Percentiles rank a stretch among this genome's conserved stretches.
Evolutionary conservation across 2,797 vertebrate species (phyloP).

Genomic region (Fundulus diaphanus): DNA sequence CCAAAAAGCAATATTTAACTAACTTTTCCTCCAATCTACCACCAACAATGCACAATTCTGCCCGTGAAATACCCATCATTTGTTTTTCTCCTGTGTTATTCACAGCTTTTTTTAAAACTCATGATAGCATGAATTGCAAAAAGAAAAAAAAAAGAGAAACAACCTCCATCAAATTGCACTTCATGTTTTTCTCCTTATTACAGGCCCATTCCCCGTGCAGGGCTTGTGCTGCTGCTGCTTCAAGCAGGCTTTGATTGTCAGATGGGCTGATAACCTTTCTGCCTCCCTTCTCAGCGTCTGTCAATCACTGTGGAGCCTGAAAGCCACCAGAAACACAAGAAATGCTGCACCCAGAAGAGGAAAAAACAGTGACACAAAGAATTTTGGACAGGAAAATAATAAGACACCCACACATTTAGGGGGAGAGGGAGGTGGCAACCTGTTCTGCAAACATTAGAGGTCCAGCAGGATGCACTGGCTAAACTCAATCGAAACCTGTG

Average conservation of each 20-base stretch:
- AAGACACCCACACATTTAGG: constrained; percentile 26
- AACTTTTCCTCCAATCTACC: constrained; percentile 6
- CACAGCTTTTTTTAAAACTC: neutral
- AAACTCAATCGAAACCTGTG: constrained; percentile 54
- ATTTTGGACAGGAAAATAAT: constrained; percentile 24
- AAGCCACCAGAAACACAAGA: constrained; percentile 39
- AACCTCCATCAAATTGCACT: constrained; percentile 21
- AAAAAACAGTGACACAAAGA: constrained; percentile 37
- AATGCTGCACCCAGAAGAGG: constrained; percentile 38
- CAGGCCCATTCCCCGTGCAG: constrained; percentile 18
- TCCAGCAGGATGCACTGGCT: constrained; percentile 38
- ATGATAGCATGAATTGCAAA: neutral
- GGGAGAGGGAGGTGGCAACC: constrained; percentile 18
- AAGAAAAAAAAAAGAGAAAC: constrained; percentile 14
- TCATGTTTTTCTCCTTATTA: constrained; percentile 26
- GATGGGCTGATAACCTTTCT: constrained; percentile 72
- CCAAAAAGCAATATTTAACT: constrained; percentile 14
- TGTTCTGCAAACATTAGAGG: constrained; percentile 43
- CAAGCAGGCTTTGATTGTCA: constrained; percentile 69
- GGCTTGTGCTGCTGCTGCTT: constrained; percentile 32
- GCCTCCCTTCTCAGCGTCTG: constrained; percentile 58
- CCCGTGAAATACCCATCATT: constrained; percentile 5
- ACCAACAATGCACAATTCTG: constrained; percentile 11
- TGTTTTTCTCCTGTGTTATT: neutral
- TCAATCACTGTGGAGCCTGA: constrained; percentile 60